A percentile compares a stretch with the other conserved stretches of the same genome.
phyloP scores from a whole-genome alignment of 2,888 invertebrate species.

The Eupeodes luniger region DNA sequence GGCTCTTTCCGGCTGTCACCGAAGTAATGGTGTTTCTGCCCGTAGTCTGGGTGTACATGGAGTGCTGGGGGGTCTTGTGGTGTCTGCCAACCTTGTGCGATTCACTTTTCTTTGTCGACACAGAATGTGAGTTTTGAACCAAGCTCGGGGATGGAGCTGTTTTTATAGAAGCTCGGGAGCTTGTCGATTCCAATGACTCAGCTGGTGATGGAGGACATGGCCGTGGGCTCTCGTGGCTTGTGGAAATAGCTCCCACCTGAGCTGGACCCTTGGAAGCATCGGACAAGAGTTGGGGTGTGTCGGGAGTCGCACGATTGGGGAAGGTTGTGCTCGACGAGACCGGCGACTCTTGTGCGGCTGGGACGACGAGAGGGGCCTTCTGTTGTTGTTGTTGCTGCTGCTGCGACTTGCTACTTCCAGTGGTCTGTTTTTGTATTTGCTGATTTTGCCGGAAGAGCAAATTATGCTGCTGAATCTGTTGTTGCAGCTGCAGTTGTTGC shows the following conservation, averaged over 20 bases:
- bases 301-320: constrained; percentile 77
- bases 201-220: constrained; percentile 87
- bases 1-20: constrained; percentile 89
- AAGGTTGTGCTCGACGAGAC: constrained; percentile 80
- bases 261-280: constrained; percentile 87
- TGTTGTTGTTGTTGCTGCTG: constrained; percentile 74
- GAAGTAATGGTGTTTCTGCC: constrained; percentile 93
- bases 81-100: constrained; percentile 74
- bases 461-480: constrained; percentile 80
- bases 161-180: constrained; percentile 76
- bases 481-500: constrained; percentile 79
- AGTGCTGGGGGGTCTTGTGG: constrained; percentile 82
- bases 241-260: constrained; percentile 93
- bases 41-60: constrained; percentile 86
- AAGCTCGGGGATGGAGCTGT: constrained; percentile 72
- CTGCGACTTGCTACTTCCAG: constrained; percentile 55
- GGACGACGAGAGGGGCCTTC: constrained; percentile 81
- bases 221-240: constrained; percentile 91
- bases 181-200: constrained; percentile 79
- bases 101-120: constrained; percentile 67
- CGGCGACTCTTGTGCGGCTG: constrained; percentile 83
- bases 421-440: constrained; percentile 71
- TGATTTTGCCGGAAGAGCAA: constrained; percentile 78
- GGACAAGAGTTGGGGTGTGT: constrained; percentile 73
- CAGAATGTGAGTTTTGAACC: constrained; percentile 56